Base-by-base conservation (phyloP, 2,888 invertebrate genomes). In the Oligia latruncula region DNA sequence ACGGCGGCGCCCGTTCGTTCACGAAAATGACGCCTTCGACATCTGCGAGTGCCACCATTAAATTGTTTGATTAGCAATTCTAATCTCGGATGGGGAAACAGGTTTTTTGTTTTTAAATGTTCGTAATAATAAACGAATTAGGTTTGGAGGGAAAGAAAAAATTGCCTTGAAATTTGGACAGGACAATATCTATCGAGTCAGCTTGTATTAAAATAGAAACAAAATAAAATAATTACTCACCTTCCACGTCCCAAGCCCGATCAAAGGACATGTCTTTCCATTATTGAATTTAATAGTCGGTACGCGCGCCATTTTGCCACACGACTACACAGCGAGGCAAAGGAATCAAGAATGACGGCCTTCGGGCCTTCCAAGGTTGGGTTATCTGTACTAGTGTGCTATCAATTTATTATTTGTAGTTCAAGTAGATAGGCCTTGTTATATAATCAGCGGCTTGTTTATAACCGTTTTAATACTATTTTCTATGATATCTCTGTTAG, bases 261-360 rank as follows among this genome's bases (percentile, higher is more conserved):
- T 71, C 9, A 83, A 84, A 15, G 94, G 94, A 82, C 91, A 90
- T 0, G 89, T 91, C 62, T 88, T 89, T 79, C 94, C 94, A 87
- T 94, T 94, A 73, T 91, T 93, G 64, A 85, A 85, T 49, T 66
- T 77, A 8, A 84, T 64, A 6, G 72, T 87, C 35, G 85, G 85
- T 43, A 85, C 84, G 0, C 87, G 85, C 87, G 52, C 67, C 87
- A 85, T 87, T 73, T 84, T 81, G 5, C 4, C 55, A 72, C 49
- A 85, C 87, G 58, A 66, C 77, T 40, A 15, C 23, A 23, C 77
- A 11, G 58, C 3, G 9, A 70, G 52, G 87, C 85, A 60, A 77
- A 62, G 46, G 72, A 81, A 77, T 52, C 17, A 60, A 66, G 74
- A 84, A 68, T 85, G 77, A 66, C 49, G 20, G 49, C 46, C 46